Conservation (phyloP, 1,140 invertebrate species). For the Proales similis region DNA sequence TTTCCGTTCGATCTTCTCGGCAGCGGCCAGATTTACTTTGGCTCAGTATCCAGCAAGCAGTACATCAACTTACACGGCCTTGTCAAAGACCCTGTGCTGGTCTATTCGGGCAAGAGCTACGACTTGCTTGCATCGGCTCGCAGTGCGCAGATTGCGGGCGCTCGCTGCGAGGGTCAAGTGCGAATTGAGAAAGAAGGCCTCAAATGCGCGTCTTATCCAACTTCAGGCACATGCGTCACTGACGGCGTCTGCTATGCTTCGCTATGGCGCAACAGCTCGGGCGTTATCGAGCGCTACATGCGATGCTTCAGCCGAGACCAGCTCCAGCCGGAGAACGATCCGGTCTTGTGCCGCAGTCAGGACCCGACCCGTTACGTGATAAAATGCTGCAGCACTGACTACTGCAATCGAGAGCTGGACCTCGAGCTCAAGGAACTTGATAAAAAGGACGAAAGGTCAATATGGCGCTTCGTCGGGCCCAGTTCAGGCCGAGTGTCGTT, state of each 20-base stretch:
- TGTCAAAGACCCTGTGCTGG: slow-evolving; percentile 21
- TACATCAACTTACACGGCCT: slow-evolving; percentile 15
- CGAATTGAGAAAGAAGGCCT: slow-evolving; percentile 2
- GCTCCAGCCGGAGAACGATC: background rate
- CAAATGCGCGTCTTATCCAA: background rate
- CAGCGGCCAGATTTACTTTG: slow-evolving; percentile 18
- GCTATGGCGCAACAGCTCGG: slow-evolving; percentile 13
- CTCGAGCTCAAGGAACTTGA: slow-evolving; percentile 1
- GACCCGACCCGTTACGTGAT: slow-evolving; percentile 8
- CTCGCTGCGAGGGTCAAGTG: slow-evolving; percentile 20
- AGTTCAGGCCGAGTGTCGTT: slow-evolving; percentile 20
- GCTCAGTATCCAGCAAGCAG: slow-evolving; percentile 4
- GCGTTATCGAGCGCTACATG: slow-evolving; percentile 4
- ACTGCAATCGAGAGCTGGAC: slow-evolving; percentile 2
- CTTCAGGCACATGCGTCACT: background rate
- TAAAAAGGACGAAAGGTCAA: slow-evolving; percentile 9
- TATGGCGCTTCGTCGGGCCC: slow-evolving; percentile 8
- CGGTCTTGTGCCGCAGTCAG: slow-evolving; percentile 9
- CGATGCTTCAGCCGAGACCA: slow-evolving; percentile 5
- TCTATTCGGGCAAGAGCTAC: slow-evolving; percentile 20
- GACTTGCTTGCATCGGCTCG: slow-evolving; percentile 9
- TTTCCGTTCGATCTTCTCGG: slow-evolving; percentile 18
- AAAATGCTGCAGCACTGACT: slow-evolving; percentile 10
- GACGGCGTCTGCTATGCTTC: slow-evolving; percentile 9
- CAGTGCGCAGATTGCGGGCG: slow-evolving; percentile 4